Percentiles rank a stretch among this genome's conserved stretches.
Evolutionary conservation across 2,113 vertebrate species (phyloP).

Genomic region (Pogona vitticeps): DNA sequence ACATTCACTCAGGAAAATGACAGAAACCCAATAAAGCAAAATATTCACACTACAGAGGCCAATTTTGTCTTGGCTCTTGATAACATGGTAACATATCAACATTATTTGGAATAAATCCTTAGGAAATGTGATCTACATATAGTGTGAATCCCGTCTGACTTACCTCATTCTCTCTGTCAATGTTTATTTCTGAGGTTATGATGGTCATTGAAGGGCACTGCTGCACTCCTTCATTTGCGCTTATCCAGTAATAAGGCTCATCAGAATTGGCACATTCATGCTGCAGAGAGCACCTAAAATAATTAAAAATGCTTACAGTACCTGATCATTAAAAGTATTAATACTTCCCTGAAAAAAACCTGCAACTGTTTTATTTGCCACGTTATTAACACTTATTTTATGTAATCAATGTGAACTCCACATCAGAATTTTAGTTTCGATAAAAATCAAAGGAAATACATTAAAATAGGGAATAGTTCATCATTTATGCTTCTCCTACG

Average conservation of each 20-base stretch:
- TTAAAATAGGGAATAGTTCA: background rate
- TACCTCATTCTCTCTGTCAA: constrained; percentile 83
- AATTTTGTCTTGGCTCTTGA: background rate
- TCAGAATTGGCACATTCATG: constrained; percentile 82
- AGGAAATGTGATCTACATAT: fast-evolving
- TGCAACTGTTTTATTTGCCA: background rate
- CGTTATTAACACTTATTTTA: constrained; percentile 11
- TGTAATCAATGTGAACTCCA: constrained; percentile 19
- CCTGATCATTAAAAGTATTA: constrained; percentile 8
- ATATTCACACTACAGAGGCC: background rate
- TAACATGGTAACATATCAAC: background rate
- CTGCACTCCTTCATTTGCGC: constrained; percentile 79
- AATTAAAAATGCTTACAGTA: background rate
- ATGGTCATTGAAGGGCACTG: constrained; percentile 92
- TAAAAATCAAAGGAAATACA: fast-evolving
- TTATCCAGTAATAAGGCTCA: constrained; percentile 85
- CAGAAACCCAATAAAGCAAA: background rate
- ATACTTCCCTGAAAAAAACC: constrained; percentile 14
- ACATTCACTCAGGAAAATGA: constrained; percentile 1
- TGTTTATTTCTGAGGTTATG: constrained; percentile 86
- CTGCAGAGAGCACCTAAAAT: constrained; percentile 84
- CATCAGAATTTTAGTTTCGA: constrained; percentile 5
- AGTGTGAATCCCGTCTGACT: background rate
- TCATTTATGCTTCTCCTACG: background rate
- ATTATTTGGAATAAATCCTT: background rate